Evolutionary conservation across 2,113 vertebrate genomes (phyloP).

Genomic region (Pimephales promelas): DNA sequence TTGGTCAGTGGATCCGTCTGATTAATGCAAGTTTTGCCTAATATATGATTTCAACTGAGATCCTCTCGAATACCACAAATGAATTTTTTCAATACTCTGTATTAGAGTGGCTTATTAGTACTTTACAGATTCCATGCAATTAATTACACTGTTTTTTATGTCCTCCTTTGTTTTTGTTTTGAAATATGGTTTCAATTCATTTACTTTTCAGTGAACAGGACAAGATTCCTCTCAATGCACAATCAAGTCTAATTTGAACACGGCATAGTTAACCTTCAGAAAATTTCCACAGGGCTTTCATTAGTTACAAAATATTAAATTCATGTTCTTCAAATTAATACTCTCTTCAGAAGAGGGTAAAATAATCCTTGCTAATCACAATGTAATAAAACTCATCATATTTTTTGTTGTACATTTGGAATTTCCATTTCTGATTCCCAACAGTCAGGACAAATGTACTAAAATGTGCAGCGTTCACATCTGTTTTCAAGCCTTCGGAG

Average conservation of each 20-base stretch:
- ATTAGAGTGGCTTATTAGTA: background rate
- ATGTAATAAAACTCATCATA: conserved; percentile 30
- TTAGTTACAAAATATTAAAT: conserved; percentile 8
- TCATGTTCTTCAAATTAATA: background rate
- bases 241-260: conserved; percentile 24
- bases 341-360: conserved; percentile 12
- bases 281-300: conserved; percentile 29
- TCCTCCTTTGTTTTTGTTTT: background rate
- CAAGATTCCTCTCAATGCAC: background rate
- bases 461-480: conserved; percentile 3
- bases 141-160: background rate
- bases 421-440: conserved; percentile 29
- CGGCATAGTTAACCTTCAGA: conserved; percentile 7
- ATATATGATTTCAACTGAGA: conserved; percentile 23
- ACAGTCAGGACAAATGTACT: conserved; percentile 1
- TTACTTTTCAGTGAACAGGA: background rate
- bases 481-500: conserved; percentile 3
- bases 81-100: background rate
- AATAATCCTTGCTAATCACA: conserved; percentile 24
- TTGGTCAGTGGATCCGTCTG: conserved; percentile 49
- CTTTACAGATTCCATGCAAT: background rate
- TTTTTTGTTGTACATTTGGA: conserved; percentile 36
- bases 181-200: background rate
- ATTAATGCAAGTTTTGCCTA: conserved; percentile 44
- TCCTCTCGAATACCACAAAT: background rate